These are phyloP conservation scores for Stegana nigrithorax DNA, from an alignment of 2,888 invertebrate genomes.

Conservation along the genomic window DNA sequence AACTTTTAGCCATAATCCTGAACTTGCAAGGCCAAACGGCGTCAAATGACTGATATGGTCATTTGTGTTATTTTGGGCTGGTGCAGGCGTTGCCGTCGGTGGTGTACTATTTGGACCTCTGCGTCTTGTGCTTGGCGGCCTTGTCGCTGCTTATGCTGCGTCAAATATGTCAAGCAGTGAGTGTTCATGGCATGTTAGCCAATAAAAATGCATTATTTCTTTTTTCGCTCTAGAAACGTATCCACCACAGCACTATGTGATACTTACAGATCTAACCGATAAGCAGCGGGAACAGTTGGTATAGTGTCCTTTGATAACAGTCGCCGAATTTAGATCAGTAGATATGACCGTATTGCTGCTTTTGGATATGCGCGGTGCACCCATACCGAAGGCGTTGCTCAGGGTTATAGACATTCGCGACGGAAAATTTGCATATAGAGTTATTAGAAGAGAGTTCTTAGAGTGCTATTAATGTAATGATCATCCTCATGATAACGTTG, in stretches of 20 bases:
- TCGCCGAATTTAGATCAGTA: slow-evolving; percentile 56
- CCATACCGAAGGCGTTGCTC: slow-evolving; percentile 59
- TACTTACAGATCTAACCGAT: slow-evolving; percentile 64
- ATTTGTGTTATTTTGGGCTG: no score
- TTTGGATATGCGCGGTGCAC: slow-evolving; percentile 53
- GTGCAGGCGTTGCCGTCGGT: slow-evolving; percentile 61
- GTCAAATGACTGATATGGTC: no score
- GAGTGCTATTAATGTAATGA: no score
- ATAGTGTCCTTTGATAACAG: slow-evolving; percentile 54
- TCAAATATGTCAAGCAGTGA: slow-evolving; percentile 61
- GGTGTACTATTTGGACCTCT: slow-evolving; percentile 63
- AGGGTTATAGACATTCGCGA: slow-evolving; percentile 57
- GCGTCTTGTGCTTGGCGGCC: slow-evolving; percentile 64
- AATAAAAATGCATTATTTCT: no score
- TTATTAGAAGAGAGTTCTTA: no score
- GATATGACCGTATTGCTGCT: slow-evolving; percentile 62
- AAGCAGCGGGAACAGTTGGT: slow-evolving; percentile 56
- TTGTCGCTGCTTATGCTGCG: slow-evolving; percentile 63
- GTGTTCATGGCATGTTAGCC: slow-evolving; percentile 10
- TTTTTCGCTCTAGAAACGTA: no score
- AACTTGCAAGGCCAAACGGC: no score
- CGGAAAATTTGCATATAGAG: slow-evolving; percentile 62
- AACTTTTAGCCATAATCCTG: no score
- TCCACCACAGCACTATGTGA: slow-evolving; percentile 63
- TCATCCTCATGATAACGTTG: no score